Evolutionary conservation across 2,797 vertebrate species (phyloP), one percentile per base, ranked within the genome.

Genomic region (Enteromius thamalakanensis): DNA sequence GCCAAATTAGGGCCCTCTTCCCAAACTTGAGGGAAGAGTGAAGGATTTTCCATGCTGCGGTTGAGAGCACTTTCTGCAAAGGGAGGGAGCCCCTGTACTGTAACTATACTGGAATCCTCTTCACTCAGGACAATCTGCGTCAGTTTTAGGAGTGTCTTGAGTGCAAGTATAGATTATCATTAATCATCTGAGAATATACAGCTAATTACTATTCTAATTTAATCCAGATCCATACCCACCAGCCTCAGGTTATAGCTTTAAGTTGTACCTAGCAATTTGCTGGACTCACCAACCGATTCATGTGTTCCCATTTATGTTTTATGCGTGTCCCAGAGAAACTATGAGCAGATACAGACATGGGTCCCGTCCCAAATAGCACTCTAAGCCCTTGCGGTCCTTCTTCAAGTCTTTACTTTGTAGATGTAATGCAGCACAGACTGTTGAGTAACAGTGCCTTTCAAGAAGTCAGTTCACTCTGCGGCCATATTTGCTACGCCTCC

Each of bases 21-120:
- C 58, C 67, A 80, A 80, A 82, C 80, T 76, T 40, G 6, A 64
- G 67, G 45, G 72, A 77, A 79, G 55, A 80, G 64, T 55, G 53
- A 71, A 79, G 83, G 76, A 64, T 65, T 82, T 82, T 82, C 76
- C 83, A 78, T 60, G 55, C 60, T 69, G 70, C 23, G 68, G 45
- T 60, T 37, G 42, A 77, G 55, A 53, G 53, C 0, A 47, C 47
- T 21, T 42, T 64, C 64, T 77, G 29, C 42, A 37, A 76, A 49
- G 9, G 15, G 60, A 68, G 49, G 7, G 21, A 78, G 53, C 23
- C 11, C 47, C 6, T 81, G 8, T 37, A 65, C 42, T 64, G 70
- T 65, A 40, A 64, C 5, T 40, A 32, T 37, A 72, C 69, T 49
- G 40, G n/a, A 37, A 64, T 37, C 62, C 8, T 5, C 58, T 75